phyloP scores from a whole-genome alignment of 1,140 invertebrate genomes.

The Drosophila parabipectinata region DNA sequence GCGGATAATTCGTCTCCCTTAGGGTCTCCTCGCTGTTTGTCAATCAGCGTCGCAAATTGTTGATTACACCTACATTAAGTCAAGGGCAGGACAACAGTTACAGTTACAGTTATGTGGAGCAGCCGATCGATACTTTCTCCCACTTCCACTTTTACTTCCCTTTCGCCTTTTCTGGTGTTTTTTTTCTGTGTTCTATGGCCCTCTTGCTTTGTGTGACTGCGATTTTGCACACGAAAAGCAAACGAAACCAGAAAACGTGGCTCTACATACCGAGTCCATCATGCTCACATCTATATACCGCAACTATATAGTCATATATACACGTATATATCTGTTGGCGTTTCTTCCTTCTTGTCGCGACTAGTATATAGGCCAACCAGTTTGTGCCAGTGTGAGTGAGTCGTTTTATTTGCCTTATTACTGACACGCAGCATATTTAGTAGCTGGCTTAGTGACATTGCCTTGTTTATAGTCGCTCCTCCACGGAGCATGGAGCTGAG shows the following conservation, averaged over 20 bases:
- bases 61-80: conserved; percentile 80
- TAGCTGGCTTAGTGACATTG: conserved; percentile 67
- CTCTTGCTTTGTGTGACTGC: conserved; percentile 47
- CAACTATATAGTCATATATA: conserved; percentile 30
- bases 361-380: conserved; percentile 65
- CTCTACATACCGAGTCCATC: conserved; percentile 59
- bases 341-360: conserved; percentile 12
- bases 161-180: neutral
- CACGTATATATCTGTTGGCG: conserved; percentile 48
- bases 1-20: conserved; percentile 25
- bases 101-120: conserved; percentile 67
- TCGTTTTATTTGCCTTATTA: conserved; percentile 77
- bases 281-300: conserved; percentile 38
- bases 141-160: conserved; percentile 3
- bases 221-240: conserved; percentile 79
- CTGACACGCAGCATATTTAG: conserved; percentile 79
- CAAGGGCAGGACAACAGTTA: conserved; percentile 73
- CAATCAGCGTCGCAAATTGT: conserved; percentile 81
- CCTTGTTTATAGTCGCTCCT: conserved; percentile 51
- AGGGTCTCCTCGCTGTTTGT: conserved; percentile 52
- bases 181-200: conserved; percentile 1
- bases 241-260: conserved; percentile 67
- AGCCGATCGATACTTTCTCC: conserved; percentile 69
- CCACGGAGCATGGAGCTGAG: neutral
- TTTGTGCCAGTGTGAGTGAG: conserved; percentile 25